Evolutionary conservation across 92 coral and sea anemone species (phyloP), one percentile per base, ranked within the genome.

Genomic region (Muricea muricata): DNA sequence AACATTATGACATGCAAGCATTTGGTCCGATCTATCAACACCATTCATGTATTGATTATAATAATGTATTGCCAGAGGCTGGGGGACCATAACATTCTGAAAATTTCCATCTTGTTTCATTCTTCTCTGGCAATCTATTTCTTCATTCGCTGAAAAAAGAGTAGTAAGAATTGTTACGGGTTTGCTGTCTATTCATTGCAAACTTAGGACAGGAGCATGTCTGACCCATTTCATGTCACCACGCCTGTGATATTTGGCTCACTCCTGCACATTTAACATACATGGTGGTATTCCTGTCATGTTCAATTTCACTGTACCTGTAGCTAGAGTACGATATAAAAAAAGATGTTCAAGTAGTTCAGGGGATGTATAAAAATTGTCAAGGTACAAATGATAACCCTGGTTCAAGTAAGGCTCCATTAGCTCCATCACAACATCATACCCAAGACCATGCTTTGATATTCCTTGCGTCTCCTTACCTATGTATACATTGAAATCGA

Each of bases 401-500:
- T 54, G 61, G 6, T 14, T 14, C 0, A 23, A 18, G 0, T 17
- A 23, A 46, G 86, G 88, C 33, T 79, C 13, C 52, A 85, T 50
- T 9, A 88, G 82, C 52, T 80, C 67, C 93, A 84, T 90, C 0
- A 89, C 91, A 6, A 92, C 90, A 84, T 86, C 91, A 80, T 92
- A 92, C 6, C 90, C 93, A 4, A 92, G 87, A 56, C 93, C 91
- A 87, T 92, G 42, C 14, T 8, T 79, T 40, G 84, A 74, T 13
- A 61, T 69, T 61, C 7, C 88, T 86, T 13, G 96, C 81, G 4
- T 4, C 9, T 4, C 4, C 42, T 37, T 37, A 9, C 42, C 42
- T 37, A 37, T 37, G 9, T 37, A 89, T 2, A 90, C 34, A 17
- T 86, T 81, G 69, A 91, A 91, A 35, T 92, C 89, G 46, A 35